These are phyloP conservation scores for Eunapius fragilis DNA, from an alignment of 37 sponge, comb jelly and placozoan genomes.

Conservation along the genomic window DNA sequence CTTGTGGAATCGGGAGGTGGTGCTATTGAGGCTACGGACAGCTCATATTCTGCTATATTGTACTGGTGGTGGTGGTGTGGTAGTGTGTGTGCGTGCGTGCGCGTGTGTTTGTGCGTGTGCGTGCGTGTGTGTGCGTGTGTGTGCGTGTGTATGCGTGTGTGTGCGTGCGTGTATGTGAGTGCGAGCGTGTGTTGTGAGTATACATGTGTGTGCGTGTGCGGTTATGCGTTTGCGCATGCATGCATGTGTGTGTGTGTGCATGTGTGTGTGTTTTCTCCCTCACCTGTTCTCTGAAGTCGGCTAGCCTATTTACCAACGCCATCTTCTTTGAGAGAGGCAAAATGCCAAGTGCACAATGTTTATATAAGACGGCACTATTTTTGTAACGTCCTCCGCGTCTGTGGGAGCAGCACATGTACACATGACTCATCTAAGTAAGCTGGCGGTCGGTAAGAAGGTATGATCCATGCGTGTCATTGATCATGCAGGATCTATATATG, in stretches of 20 bases:
- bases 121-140: not conserved
- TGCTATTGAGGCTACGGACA: not conserved
- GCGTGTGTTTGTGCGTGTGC: no score
- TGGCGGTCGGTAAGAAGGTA: no score
- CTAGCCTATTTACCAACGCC: not conserved
- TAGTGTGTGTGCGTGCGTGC: no score
- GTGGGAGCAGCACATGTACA: no score
- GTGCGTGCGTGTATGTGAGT: conserved; percentile 9
- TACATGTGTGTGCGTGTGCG: not conserved
- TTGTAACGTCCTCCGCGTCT: no score
- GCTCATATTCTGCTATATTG: not conserved
- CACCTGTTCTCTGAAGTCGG: not conserved
- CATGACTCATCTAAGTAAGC: no score
- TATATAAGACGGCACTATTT: no score
- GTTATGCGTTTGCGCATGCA: not conserved
- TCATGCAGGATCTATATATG: no score
- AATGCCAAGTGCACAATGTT: not conserved
- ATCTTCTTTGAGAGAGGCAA: not conserved
- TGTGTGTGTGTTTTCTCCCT: not conserved
- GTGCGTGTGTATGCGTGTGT: conserved; percentile 26
- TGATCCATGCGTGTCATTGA: no score
- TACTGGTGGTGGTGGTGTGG: no score
- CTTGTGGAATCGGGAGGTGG: no score
- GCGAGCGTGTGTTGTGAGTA: not conserved
- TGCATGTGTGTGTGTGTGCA: not conserved